Evolutionary conservation across 2,113 vertebrate genomes (phyloP), one percentile per base, ranked within the genome.

Genomic region (Hippocampus comes): DNA sequence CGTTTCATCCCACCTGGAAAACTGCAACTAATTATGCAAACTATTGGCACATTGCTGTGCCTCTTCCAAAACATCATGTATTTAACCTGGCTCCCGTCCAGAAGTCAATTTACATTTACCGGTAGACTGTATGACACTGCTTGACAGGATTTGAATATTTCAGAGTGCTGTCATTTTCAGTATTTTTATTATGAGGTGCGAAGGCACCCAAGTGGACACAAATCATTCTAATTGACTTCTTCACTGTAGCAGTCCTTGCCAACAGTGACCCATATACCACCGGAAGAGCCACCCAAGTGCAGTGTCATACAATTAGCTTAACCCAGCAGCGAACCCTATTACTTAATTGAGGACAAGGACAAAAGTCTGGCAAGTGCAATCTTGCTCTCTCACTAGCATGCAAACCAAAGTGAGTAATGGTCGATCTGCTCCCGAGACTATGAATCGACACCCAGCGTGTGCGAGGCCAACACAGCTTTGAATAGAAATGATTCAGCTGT

Each of bases 211-310:
- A 80, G 76, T 81, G 57, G 43, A 49, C 1, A 20, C 55, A 82
- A 81, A 87, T 86, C 76, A 79, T 83, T 73, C 55, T 78, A 78
- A 88, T 79, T 84, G 74, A 87, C 85, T 79, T 75, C 78, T 84
- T 63, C 67, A 83, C 71, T 84, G 79, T 72, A 82, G 25, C 20
- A 83, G 80, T 84, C 73, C 74, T 84, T 86, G 70, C 27, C 59
- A 66, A 70, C 83, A 82, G 85, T 83, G 75, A 78, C 75, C 63
- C 21, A 74, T 74, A 72, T 61, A 51, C 43, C 68, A 65, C 66
- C 27, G 8, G 59, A 63, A 64, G 75, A 61, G 51, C 25, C 60
- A 72, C 72, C 78, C 65, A 74, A 70, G 72, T 73, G 69, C 64
- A 63, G 41, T 67, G 75, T 82, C 72, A 81, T 64, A 70, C 74